Evolutionary conservation across 2,797 vertebrate genomes (phyloP).

Genomic region (Coracias cyanogaster): DNA sequence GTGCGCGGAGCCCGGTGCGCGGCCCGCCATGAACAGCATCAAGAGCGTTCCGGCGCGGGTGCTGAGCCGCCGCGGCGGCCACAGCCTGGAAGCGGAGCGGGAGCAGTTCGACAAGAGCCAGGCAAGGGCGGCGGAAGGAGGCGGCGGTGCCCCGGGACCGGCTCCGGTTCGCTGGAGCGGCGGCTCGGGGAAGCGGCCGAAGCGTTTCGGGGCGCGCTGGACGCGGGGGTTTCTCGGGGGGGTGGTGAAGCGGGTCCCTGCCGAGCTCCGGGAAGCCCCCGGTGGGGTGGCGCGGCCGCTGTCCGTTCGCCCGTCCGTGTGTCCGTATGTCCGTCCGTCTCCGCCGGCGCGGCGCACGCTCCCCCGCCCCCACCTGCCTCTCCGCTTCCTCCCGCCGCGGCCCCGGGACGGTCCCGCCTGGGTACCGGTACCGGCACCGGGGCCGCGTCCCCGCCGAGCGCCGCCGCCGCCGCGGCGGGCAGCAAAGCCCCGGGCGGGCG

Average conservation of each 20-base stretch:
- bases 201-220: not conserved
- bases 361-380: not conserved
- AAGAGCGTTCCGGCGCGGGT: conserved; percentile 89
- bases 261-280: not conserved
- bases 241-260: not conserved
- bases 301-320: not conserved
- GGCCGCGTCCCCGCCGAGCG: not conserved
- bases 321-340: not conserved
- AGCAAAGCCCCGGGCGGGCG: not conserved
- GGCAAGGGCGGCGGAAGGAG: conserved; percentile 76
- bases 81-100: conserved; percentile 90
- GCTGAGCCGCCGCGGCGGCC: conserved; percentile 86
- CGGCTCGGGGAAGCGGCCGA: not conserved
- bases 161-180: not conserved
- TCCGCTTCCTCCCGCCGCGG: not conserved
- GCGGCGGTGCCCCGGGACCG: not conserved
- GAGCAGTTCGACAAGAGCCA: conserved; percentile 96
- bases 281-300: not conserved
- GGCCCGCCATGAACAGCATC: conserved; percentile 88
- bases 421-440: too few species aligned
- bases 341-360: not conserved
- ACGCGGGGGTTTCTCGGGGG: not conserved
- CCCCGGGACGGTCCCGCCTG: not conserved
- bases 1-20: not conserved
- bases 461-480: not conserved